Percentiles rank a stretch among this genome's conserved stretches.
Conservation (phyloP, 2,888 invertebrate genomes). For the Drosophila helvetica region DNA sequence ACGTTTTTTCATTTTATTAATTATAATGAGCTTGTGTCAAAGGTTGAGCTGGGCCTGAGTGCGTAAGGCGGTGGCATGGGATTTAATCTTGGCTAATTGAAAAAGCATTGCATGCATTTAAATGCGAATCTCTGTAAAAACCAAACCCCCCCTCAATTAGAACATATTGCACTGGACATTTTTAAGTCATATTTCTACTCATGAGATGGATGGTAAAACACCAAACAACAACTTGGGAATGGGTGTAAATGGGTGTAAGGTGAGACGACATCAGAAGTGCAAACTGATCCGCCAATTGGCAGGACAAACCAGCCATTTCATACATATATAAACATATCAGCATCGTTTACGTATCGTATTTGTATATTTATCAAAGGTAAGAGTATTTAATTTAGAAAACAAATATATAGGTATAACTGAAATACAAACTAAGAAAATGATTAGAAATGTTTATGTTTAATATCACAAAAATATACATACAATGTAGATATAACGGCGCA, state of each 20-base stretch:
- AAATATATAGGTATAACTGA: slow-evolving; percentile 38
- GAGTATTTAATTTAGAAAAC: slow-evolving; percentile 28
- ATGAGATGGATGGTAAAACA: too few species aligned
- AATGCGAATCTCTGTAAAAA: slow-evolving; percentile 15
- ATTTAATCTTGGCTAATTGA: slow-evolving; percentile 38
- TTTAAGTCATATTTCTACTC: slow-evolving; percentile 14
- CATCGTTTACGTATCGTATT: slow-evolving; percentile 68
- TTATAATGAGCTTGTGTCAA: slow-evolving; percentile 11
- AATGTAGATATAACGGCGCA: slow-evolving; percentile 57
- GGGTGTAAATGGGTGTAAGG: too few species aligned
- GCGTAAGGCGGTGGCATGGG: slow-evolving; percentile 11
- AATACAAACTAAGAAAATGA: slow-evolving; percentile 36
- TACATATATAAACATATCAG: too few species aligned
- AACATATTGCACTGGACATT: not conserved
- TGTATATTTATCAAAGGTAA: slow-evolving; percentile 53
- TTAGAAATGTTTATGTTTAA: slow-evolving; percentile 62
- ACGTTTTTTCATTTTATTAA: slow-evolving; percentile 64
- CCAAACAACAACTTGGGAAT: too few species aligned
- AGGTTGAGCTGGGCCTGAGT: not conserved
- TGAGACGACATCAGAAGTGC: too few species aligned
- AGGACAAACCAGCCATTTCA: too few species aligned
- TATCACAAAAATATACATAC: slow-evolving; percentile 64
- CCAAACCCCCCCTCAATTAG: not conserved
- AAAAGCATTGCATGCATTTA: slow-evolving; percentile 29
- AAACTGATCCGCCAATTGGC: too few species aligned